These are phyloP conservation scores for Scatophagus argus DNA, from an alignment of 2,113 vertebrate species.

Conservation along the genomic window DNA sequence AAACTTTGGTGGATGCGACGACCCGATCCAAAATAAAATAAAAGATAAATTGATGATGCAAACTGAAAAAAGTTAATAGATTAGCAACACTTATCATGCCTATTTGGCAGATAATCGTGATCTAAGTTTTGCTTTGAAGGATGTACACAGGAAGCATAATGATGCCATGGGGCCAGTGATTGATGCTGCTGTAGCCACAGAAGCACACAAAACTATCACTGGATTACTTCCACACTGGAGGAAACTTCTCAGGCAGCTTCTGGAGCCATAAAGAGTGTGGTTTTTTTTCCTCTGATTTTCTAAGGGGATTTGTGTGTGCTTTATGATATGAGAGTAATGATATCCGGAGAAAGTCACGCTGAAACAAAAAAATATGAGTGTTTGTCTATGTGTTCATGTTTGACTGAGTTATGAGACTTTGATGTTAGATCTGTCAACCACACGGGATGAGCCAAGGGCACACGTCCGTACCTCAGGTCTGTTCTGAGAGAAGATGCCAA, in stretches of 20 bases:
- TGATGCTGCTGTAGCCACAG: too few species aligned
- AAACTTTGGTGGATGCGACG: too few species aligned
- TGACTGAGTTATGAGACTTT: neutral
- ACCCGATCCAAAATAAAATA: too few species aligned
- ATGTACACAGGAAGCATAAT: too few species aligned
- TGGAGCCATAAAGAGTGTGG: neutral
- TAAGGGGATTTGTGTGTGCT: neutral
- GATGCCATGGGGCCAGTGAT: too few species aligned
- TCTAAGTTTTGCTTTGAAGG: too few species aligned
- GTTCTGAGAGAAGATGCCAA: constrained; percentile 96
- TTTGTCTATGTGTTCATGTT: neutral
- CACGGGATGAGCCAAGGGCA: neutral
- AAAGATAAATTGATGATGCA: too few species aligned
- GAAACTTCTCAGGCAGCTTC: neutral
- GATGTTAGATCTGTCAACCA: neutral
- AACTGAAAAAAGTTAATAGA: too few species aligned
- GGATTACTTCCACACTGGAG: neutral
- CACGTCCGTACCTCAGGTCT: constrained; percentile 88
- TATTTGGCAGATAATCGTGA: too few species aligned
- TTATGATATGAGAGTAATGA: neutral
- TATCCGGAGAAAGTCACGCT: neutral
- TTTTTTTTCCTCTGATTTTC: neutral
- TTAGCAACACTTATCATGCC: too few species aligned
- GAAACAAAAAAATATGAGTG: neutral
- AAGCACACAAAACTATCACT: neutral